Percentiles rank a stretch among this genome's conserved stretches.
Conservation (phyloP, 2,113 vertebrate genomes). For the Macroglossus sobrinus region DNA sequence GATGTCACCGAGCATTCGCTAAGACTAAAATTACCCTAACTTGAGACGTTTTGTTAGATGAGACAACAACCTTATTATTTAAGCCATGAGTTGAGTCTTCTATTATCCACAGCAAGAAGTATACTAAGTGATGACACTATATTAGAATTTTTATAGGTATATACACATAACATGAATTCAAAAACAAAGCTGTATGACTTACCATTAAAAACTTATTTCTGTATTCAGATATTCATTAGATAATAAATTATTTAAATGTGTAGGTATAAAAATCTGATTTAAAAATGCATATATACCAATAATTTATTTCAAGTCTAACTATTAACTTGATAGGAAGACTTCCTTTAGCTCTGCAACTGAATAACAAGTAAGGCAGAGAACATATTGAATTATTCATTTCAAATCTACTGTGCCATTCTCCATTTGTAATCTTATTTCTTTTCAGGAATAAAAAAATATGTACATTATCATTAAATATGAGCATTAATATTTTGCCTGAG, state of each 20-base stretch:
- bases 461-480: background rate
- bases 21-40: background rate
- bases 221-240: background rate
- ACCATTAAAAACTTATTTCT: background rate
- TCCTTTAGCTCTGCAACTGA: background rate
- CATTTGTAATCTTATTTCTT: background rate
- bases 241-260: background rate
- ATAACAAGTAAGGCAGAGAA: background rate
- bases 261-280: background rate
- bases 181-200: background rate
- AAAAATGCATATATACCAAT: background rate
- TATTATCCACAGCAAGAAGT: background rate
- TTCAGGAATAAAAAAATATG: background rate
- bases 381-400: background rate
- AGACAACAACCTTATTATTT: background rate
- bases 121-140: background rate
- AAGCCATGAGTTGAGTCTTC: background rate
- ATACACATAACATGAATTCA: background rate
- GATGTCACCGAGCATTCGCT: background rate
- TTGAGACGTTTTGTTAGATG: background rate
- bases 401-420: background rate
- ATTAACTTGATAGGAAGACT: background rate
- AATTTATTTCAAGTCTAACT: background rate
- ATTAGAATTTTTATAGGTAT: background rate
- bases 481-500: background rate